Percentiles rank a stretch among this genome's conserved stretches.
Evolutionary conservation across 2,113 vertebrate species (phyloP).

Genomic region (Cephalopterus ornatus): DNA sequence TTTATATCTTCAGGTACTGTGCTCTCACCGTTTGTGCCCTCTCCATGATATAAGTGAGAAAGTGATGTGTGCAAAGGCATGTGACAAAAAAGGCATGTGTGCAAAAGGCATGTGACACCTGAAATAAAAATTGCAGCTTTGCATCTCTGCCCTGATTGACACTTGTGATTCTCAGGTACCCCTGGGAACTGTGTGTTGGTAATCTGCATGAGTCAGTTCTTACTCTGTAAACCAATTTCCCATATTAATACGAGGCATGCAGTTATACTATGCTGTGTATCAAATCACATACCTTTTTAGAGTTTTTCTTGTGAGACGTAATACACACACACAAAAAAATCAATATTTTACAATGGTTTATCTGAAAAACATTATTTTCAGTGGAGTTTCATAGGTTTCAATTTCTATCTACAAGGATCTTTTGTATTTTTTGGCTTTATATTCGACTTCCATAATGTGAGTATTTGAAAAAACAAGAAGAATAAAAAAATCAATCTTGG

Average conservation of each 20-base stretch:
- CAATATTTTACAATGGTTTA: not conserved
- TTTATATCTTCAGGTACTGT: not conserved
- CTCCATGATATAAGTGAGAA: not conserved
- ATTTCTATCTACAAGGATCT: not conserved
- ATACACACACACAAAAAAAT: not conserved
- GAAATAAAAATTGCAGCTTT: not conserved
- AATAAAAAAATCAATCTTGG: not conserved
- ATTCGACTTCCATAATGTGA: not conserved
- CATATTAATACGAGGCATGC: not conserved
- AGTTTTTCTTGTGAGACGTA: not conserved
- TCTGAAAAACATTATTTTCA: not conserved
- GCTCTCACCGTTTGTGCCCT: not conserved
- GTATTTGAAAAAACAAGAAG: not conserved
- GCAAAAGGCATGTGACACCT: not conserved
- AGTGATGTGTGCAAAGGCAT: not conserved
- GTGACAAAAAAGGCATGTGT: no score
- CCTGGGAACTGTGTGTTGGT: not conserved
- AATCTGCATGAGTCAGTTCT: not conserved
- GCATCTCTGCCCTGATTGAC: not conserved
- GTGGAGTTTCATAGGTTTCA: not conserved
- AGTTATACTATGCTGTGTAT: not conserved
- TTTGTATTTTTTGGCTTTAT: not conserved
- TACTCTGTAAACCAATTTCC: not conserved
- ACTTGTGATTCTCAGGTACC: not conserved
- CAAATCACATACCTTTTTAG: not conserved